Conservation (phyloP, 1,140 invertebrate species). For the Ephestia elutella region DNA sequence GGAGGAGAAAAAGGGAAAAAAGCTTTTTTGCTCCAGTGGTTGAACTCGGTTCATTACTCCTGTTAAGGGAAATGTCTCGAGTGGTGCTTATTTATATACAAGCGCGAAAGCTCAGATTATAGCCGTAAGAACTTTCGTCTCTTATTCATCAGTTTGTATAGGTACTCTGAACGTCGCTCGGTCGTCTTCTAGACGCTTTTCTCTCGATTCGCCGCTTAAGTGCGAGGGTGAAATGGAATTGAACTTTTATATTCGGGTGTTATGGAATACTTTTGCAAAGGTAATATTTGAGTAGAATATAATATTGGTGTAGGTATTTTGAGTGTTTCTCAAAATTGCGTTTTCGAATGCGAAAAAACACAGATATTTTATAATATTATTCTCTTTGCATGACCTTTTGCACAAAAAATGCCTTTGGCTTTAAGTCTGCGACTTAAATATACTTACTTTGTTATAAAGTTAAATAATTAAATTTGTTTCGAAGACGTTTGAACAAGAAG, state of each 20-base stretch:
- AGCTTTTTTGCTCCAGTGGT: conserved; percentile 46
- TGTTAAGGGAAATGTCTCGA: conserved; percentile 37
- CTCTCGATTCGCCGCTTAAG: background rate
- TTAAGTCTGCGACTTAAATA: no score
- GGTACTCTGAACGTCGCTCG: no score
- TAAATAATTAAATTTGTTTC: no score
- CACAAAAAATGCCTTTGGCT: no score
- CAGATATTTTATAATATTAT: no score
- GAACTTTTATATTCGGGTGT: background rate
- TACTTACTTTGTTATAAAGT: no score
- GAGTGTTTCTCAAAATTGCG: no score
- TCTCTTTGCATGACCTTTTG: no score
- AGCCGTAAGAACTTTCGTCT: conserved; percentile 14
- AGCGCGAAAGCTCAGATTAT: conserved; percentile 13
- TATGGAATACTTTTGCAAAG: background rate
- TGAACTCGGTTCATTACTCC: conserved; percentile 49
- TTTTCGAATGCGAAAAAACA: no score
- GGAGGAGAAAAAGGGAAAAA: conserved; percentile 48
- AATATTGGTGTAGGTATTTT: no score
- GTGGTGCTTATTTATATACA: conserved; percentile 14
- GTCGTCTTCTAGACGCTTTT: background rate
- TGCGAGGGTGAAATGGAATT: background rate
- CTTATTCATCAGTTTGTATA: conserved; percentile 13
- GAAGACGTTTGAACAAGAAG: no score
- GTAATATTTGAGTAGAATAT: background rate